phyloP scores from a whole-genome alignment of 2,797 vertebrate genomes.

The Sebastes taczanowskii region DNA sequence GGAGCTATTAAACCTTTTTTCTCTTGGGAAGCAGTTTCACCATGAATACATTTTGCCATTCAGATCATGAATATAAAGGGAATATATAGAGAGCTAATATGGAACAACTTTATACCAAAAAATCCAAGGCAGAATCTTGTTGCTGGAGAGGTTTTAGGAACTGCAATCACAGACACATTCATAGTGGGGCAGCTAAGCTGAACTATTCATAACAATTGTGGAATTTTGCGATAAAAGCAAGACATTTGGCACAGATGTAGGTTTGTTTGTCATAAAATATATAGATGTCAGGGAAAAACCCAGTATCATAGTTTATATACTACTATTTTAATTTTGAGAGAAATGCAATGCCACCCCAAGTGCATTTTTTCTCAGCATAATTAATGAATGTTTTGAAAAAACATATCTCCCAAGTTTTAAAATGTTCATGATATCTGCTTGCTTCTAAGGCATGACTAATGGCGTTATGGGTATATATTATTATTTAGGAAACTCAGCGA shows the following conservation, averaged over 20 bases:
- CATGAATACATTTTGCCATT: slow-evolving; percentile 61
- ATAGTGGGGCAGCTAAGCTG: no score
- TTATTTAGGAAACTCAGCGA: background rate
- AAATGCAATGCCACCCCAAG: background rate
- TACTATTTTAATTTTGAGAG: background rate
- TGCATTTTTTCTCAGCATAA: background rate
- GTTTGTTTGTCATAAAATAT: no score
- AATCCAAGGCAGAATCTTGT: slow-evolving; percentile 12
- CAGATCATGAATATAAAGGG: slow-evolving; percentile 63
- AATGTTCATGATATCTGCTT: background rate
- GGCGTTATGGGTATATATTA: background rate
- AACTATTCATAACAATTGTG: no score
- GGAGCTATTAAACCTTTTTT: slow-evolving; percentile 51
- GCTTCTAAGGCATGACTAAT: background rate
- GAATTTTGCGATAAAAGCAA: no score
- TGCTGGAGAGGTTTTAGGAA: slow-evolving; percentile 12
- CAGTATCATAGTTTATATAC: background rate
- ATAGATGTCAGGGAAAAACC: background rate
- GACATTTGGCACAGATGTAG: no score
- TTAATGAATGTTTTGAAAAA: background rate
- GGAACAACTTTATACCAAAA: slow-evolving; percentile 26
- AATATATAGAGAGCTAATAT: slow-evolving; percentile 64
- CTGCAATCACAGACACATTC: background rate
- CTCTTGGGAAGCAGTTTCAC: slow-evolving; percentile 44
- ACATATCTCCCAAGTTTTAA: background rate